These are phyloP conservation scores for Tribolium castaneum DNA, from an alignment of 1,140 invertebrate species.

Conservation along the genomic window DNA sequence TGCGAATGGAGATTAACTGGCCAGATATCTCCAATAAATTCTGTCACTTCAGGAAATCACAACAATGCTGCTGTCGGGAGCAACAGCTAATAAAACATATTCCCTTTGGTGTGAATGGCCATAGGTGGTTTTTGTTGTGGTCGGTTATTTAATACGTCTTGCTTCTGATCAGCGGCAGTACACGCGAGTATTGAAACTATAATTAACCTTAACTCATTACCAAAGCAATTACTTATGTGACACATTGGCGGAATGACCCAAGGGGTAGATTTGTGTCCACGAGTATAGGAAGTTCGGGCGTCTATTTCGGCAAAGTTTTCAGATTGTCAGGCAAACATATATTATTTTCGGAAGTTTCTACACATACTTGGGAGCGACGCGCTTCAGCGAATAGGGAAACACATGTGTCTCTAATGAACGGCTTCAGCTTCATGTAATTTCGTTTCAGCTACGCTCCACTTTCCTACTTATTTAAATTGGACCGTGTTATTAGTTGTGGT, in stretches of 20 bases:
- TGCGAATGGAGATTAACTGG: conserved; percentile 13
- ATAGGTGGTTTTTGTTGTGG: neutral
- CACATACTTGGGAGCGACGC: conserved; percentile 26
- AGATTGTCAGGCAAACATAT: conserved; percentile 28
- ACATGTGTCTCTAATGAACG: conserved; percentile 34
- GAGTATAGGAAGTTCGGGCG: conserved; percentile 11
- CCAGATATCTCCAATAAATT: conserved; percentile 19
- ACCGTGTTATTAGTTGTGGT: conserved; percentile 21
- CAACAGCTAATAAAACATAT: conserved; percentile 23
- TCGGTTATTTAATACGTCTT: neutral
- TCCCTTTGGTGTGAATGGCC: neutral
- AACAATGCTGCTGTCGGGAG: conserved; percentile 2
- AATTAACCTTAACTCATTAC: conserved; percentile 26
- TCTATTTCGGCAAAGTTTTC: conserved; percentile 34
- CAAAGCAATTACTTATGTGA: conserved; percentile 26
- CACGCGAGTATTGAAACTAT: conserved; percentile 6
- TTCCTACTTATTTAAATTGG: conserved; percentile 25
- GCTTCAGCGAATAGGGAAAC: conserved; percentile 23
- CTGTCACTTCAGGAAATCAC: conserved; percentile 30
- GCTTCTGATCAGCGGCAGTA: neutral
- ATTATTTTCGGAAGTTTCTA: conserved; percentile 29
- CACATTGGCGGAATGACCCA: conserved; percentile 22
- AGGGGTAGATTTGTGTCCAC: conserved; percentile 24
- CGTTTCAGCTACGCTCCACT: conserved; percentile 18
- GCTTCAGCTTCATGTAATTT: conserved; percentile 30